These are phyloP conservation scores for Drosophila mulleri DNA, from an alignment of 2,888 invertebrate species.

Conservation along the genomic window DNA sequence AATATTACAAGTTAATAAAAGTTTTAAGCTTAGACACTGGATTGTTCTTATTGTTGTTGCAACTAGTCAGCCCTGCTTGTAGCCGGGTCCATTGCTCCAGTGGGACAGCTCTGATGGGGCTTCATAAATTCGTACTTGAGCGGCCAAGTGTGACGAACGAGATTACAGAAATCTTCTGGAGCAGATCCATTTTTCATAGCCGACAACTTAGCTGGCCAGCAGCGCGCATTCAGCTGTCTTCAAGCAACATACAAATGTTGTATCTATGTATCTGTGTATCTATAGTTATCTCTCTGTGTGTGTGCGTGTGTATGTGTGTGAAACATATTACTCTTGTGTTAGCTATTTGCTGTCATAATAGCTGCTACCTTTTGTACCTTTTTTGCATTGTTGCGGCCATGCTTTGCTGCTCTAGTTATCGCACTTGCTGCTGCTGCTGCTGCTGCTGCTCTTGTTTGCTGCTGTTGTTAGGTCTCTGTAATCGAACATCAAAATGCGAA, in stretches of 20 bases:
- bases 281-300: slow-evolving; percentile 5
- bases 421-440: slow-evolving; percentile 31
- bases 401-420: slow-evolving; percentile 77
- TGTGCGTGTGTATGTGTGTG: slow-evolving; percentile 39
- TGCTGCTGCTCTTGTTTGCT: slow-evolving; percentile 21
- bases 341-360: slow-evolving; percentile 74
- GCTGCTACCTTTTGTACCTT: slow-evolving; percentile 66
- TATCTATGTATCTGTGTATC: slow-evolving; percentile 30
- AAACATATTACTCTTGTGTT: slow-evolving; percentile 74
- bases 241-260: slow-evolving; percentile 29
- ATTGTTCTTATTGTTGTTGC: slow-evolving; percentile 1
- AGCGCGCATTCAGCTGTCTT: slow-evolving; percentile 54
- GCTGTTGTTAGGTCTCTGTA: slow-evolving; percentile 49
- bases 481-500: slow-evolving; percentile 78
- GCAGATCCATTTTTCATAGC: slow-evolving; percentile 84
- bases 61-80: slow-evolving; percentile 15
- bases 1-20: slow-evolving; percentile 75
- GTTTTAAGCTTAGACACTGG: slow-evolving; percentile 43
- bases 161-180: slow-evolving; percentile 85
- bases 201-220: slow-evolving; percentile 66
- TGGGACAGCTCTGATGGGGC: slow-evolving; percentile 57
- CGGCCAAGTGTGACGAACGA: slow-evolving; percentile 84
- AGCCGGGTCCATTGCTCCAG: slow-evolving; percentile 39
- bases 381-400: slow-evolving; percentile 50
- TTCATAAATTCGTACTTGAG: slow-evolving; percentile 83